Evolutionary conservation across 2,797 vertebrate species (phyloP).

Genomic region (Astyanax mexicanus): DNA sequence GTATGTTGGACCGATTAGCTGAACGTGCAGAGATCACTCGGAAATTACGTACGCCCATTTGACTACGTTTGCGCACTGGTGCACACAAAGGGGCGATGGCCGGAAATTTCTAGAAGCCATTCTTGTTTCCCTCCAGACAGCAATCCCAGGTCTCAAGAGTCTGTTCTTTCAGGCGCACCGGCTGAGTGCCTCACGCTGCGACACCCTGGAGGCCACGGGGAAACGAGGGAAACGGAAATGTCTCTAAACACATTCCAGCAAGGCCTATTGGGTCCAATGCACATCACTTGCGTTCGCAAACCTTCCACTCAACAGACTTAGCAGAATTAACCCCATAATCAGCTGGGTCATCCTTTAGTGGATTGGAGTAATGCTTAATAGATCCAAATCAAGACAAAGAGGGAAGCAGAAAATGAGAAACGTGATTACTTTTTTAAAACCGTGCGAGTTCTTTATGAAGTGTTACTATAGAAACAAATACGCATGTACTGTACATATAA

Average conservation of each 20-base stretch:
- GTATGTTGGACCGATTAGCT: constrained; percentile 13
- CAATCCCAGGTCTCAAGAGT: constrained; percentile 20
- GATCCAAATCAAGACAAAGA: background rate
- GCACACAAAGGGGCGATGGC: constrained; percentile 16
- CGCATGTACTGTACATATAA: too few relatives aligned
- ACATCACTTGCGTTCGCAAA: constrained; percentile 12
- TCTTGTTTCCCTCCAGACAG: constrained; percentile 18
- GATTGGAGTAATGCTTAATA: background rate
- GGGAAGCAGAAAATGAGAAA: background rate
- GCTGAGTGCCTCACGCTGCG: constrained; percentile 24
- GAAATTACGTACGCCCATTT: constrained; percentile 31
- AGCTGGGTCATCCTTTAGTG: constrained; percentile 2
- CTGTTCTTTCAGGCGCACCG: constrained; percentile 5
- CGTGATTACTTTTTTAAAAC: background rate
- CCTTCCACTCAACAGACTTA: background rate
- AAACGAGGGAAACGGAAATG: constrained; percentile 10
- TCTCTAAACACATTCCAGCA: background rate
- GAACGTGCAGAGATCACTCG: constrained; percentile 15
- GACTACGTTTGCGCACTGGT: constrained; percentile 19
- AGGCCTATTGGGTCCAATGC: background rate
- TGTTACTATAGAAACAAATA: background rate
- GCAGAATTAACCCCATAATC: constrained; percentile 4
- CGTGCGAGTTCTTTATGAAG: background rate
- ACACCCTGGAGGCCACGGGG: background rate
- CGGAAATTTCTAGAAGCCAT: constrained; percentile 17